These are phyloP conservation scores for Boloria euphrosyne DNA, from an alignment of 2,888 invertebrate species.

Conservation along the genomic window DNA sequence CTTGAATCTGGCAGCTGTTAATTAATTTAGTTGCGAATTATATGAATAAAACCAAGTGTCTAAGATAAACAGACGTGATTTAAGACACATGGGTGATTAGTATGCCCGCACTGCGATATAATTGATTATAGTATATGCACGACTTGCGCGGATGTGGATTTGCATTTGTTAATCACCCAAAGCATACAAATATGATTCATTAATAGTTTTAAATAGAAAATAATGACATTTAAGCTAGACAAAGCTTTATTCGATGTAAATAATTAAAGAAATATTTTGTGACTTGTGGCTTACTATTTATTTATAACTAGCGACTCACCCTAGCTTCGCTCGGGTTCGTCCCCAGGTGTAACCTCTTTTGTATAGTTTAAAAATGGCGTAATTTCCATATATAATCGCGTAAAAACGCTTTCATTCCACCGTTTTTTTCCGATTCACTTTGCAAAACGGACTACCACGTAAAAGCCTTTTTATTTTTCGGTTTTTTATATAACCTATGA, in stretches of 20 bases:
- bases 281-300: no score
- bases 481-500: no score
- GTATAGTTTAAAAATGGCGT: no score
- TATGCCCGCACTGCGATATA: constrained; percentile 40
- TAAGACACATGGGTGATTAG: constrained; percentile 40
- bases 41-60: constrained; percentile 17
- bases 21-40: constrained; percentile 21
- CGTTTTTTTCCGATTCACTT: no score
- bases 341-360: no score
- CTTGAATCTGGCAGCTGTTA: constrained; percentile 2
- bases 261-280: background rate
- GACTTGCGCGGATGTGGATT: constrained; percentile 44
- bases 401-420: no score
- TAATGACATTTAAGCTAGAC: background rate
- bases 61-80: constrained; percentile 29
- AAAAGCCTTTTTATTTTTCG: no score
- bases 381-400: no score
- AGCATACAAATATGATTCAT: constrained; percentile 44
- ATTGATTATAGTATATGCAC: constrained; percentile 39
- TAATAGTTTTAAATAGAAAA: constrained; percentile 20
- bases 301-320: no score
- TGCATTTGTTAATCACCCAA: constrained; percentile 42
- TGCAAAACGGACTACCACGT: no score
- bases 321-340: no score
- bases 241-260: no score